These are phyloP conservation scores for Litocranius walleri DNA, from an alignment of 2,113 vertebrate species.

Conservation along the genomic window DNA sequence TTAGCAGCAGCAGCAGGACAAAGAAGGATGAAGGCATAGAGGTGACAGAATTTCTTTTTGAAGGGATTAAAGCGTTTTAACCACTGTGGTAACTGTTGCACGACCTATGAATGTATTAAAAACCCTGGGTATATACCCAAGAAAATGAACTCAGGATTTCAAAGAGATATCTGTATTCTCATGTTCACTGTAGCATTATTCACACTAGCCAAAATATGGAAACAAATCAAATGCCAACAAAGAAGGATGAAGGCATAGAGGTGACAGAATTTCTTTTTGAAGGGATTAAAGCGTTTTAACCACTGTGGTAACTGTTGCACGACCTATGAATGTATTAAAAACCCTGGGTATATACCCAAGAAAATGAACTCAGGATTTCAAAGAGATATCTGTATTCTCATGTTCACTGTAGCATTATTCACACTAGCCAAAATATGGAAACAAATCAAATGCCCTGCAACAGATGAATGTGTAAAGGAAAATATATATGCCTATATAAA, in stretches of 20 bases:
- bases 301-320: neutral
- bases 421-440: neutral
- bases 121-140: neutral
- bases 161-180: neutral
- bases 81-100: neutral
- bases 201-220: neutral
- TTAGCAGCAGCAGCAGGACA: neutral
- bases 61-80: neutral
- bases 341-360: neutral
- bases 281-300: neutral
- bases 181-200: neutral
- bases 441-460: neutral
- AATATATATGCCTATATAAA: neutral
- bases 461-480: neutral
- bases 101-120: neutral
- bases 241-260: too few species aligned
- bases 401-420: neutral
- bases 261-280: neutral
- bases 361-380: neutral
- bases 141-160: neutral
- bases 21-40: neutral
- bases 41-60: neutral
- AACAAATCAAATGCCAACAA: neutral
- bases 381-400: neutral
- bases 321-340: neutral